These are phyloP conservation scores for Abscondita cerata DNA, from an alignment of 2,888 invertebrate species.

Conservation along the genomic window DNA sequence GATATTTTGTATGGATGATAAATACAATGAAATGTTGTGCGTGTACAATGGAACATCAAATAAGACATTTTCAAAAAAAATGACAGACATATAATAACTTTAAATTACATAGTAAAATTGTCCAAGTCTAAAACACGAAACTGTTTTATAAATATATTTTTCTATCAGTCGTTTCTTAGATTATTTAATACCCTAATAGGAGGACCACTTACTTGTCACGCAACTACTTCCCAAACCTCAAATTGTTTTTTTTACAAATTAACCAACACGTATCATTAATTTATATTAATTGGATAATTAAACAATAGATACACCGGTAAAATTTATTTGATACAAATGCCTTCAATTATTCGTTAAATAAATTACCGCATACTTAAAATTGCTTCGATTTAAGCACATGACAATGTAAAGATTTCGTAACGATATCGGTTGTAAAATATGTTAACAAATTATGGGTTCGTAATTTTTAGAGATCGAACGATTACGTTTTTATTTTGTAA, in stretches of 20 bases:
- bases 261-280: constrained; percentile 24
- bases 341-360: too few relatives aligned
- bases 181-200: constrained; percentile 29
- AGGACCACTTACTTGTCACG: constrained; percentile 31
- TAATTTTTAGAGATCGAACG: not conserved
- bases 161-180: constrained; percentile 23
- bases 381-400: not conserved
- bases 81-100: constrained; percentile 41
- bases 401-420: constrained; percentile 4
- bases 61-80: constrained; percentile 43
- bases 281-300: constrained; percentile 28
- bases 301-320: constrained; percentile 3
- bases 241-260: constrained; percentile 30
- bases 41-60: constrained; percentile 43
- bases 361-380: not conserved
- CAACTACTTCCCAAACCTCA: constrained; percentile 17
- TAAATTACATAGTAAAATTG: constrained; percentile 39
- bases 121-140: constrained; percentile 32
- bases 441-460: constrained; percentile 4
- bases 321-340: not conserved
- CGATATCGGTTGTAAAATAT: constrained; percentile 1
- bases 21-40: constrained; percentile 38
- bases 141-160: constrained; percentile 20
- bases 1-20: constrained; percentile 38
- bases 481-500: not conserved